Percentiles rank a stretch among this genome's conserved stretches.
Evolutionary conservation across 2,888 invertebrate genomes (phyloP).

Genomic region (Nemapogon koenigi): DNA sequence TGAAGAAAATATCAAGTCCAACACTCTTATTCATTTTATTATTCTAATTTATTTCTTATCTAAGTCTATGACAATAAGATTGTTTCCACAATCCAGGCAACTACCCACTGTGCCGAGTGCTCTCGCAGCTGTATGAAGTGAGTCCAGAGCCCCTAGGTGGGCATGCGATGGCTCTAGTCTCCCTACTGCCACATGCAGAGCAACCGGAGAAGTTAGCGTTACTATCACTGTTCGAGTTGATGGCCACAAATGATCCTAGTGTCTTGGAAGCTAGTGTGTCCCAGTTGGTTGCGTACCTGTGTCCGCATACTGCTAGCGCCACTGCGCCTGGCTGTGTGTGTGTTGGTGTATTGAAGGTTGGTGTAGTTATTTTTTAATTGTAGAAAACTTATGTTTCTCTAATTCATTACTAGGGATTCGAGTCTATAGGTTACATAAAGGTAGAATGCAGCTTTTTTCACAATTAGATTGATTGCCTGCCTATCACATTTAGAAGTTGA

Average conservation of each 20-base stretch:
- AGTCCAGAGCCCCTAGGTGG: constrained; percentile 86
- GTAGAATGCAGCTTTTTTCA: too few relatives aligned
- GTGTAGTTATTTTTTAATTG: constrained; percentile 9
- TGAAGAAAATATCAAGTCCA: too few relatives aligned
- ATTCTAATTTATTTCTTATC: too few relatives aligned
- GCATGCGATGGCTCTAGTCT: constrained; percentile 82
- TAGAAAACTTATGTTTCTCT: too few relatives aligned
- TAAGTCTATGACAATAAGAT: too few relatives aligned
- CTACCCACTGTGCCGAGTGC: constrained; percentile 84
- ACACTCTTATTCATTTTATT: too few relatives aligned
- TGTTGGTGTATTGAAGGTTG: constrained; percentile 1
- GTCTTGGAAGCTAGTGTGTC: constrained; percentile 84
- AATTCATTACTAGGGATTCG: background rate
- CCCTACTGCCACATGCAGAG: constrained; percentile 82
- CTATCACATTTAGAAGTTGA: too few relatives aligned
- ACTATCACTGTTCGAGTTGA: constrained; percentile 80
- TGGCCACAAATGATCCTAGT: constrained; percentile 80
- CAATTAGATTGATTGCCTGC: too few relatives aligned
- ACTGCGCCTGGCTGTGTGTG: constrained; percentile 44
- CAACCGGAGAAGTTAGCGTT: constrained; percentile 85
- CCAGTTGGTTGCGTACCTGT: constrained; percentile 80
- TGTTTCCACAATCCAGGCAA: too few relatives aligned
- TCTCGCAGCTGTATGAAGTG: constrained; percentile 90
- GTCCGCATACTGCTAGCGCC: constrained; percentile 37
- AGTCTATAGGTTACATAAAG: constrained; percentile 20